Conservation (phyloP, 2,797 vertebrate genomes). For the Apogon talboti region DNA sequence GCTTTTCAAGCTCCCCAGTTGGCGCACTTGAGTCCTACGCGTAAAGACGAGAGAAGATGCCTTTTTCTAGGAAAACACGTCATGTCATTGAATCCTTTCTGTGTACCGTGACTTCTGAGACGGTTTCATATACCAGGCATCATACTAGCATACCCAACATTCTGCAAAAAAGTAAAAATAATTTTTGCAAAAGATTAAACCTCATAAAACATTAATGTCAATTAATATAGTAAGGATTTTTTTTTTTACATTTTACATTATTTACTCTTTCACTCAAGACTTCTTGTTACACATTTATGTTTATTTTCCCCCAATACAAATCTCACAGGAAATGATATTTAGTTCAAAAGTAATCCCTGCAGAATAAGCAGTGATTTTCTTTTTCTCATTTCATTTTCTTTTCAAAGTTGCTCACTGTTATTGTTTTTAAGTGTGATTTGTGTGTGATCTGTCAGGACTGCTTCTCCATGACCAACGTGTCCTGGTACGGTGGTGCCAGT, state of each 20-base stretch:
- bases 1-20: conserved; percentile 4
- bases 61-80: conserved; percentile 30
- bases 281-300: too few species aligned
- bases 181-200: conserved; percentile 2
- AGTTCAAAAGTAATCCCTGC: too few species aligned
- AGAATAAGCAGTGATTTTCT: too few species aligned
- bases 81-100: conserved; percentile 29
- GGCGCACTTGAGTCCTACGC: background rate
- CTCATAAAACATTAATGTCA: too few species aligned
- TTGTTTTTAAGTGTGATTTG: conserved; percentile 3
- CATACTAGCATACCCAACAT: background rate
- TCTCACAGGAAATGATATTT: too few species aligned
- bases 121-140: conserved; percentile 22
- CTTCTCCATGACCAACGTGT: conserved; percentile 92
- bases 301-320: too few species aligned
- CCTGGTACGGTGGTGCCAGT: conserved; percentile 91
- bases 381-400: too few species aligned
- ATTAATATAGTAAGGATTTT: too few species aligned
- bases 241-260: too few species aligned
- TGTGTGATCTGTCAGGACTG: conserved; percentile 83
- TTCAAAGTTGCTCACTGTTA: background rate
- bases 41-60: conserved; percentile 14
- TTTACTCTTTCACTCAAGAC: too few species aligned
- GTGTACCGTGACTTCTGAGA: conserved; percentile 33
- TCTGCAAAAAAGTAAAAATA: conserved; percentile 8